phyloP scores from a whole-genome alignment of 1,140 invertebrate genomes.

The Papilio machaon region DNA sequence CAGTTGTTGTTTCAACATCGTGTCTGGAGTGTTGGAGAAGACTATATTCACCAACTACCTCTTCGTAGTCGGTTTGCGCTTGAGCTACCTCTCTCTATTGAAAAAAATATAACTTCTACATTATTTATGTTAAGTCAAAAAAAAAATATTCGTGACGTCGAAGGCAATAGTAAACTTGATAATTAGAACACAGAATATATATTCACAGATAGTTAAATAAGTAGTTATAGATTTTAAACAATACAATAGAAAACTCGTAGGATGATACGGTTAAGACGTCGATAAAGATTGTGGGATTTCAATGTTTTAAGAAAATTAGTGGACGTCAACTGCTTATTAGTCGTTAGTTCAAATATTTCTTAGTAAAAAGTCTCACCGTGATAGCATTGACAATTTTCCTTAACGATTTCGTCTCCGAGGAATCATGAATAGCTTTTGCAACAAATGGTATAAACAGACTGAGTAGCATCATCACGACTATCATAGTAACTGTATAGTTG shows the following conservation, averaged over 20 bases:
- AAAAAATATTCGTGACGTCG: no score
- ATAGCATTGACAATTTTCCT: constrained; percentile 60
- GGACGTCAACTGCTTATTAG: not conserved
- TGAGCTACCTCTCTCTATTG: constrained; percentile 55
- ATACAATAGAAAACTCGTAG: no score
- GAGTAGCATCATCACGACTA: constrained; percentile 50
- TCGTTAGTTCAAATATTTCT: constrained; percentile 1
- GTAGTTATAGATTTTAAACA: no score
- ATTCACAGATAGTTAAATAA: no score
- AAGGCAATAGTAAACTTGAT: no score
- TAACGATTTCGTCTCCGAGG: constrained; percentile 53
- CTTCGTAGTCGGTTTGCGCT: constrained; percentile 59
- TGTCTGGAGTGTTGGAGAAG: constrained; percentile 49
- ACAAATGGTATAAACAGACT: constrained; percentile 57
- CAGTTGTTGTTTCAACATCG: constrained; percentile 57
- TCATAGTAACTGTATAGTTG: constrained; percentile 46
- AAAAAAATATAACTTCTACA: not conserved
- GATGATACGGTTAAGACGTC: no score
- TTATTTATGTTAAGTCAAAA: no score
- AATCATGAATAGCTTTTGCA: constrained; percentile 51
- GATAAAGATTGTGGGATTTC: no score
- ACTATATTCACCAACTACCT: constrained; percentile 57
- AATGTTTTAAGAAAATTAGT: no score
- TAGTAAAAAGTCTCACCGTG: constrained; percentile 50
- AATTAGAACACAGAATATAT: no score